phyloP scores from a whole-genome alignment of 2,797 vertebrate species.

The Hippocampus kuda region DNA sequence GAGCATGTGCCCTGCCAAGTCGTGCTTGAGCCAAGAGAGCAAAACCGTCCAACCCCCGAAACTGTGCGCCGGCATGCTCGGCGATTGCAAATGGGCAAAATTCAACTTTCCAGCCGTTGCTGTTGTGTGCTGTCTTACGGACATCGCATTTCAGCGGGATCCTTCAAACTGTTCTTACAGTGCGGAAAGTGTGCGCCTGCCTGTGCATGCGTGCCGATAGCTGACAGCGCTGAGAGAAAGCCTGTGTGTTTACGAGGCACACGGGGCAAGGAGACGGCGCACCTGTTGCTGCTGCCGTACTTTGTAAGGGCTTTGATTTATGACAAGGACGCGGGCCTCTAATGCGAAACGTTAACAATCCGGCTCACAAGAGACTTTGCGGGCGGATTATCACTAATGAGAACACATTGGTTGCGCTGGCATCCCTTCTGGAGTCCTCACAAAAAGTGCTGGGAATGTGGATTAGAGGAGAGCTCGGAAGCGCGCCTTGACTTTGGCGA shows the following conservation, averaged over 20 bases:
- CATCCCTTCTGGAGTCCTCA: conserved; percentile 59
- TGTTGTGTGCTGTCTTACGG: conserved; percentile 43
- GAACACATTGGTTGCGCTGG: conserved; percentile 65
- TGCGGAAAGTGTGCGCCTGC: conserved; percentile 14
- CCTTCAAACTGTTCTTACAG: conserved; percentile 48
- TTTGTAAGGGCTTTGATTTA: conserved; percentile 66
- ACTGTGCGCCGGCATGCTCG: too few species aligned
- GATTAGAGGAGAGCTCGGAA: conserved; percentile 45
- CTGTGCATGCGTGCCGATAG: background rate
- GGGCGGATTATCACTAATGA: conserved; percentile 68
- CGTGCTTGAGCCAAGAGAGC: background rate
- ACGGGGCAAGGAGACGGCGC: conserved; percentile 46
- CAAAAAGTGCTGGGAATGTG: conserved; percentile 52
- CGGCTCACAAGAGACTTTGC: conserved; percentile 62
- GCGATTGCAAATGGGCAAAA: background rate
- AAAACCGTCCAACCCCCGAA: background rate
- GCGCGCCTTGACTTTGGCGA: conserved; percentile 41
- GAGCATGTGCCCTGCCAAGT: too few species aligned
- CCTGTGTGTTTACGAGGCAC: conserved; percentile 58
- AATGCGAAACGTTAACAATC: conserved; percentile 69
- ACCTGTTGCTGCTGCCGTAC: conserved; percentile 52
- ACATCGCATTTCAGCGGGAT: conserved; percentile 27
- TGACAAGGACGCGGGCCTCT: conserved; percentile 60
- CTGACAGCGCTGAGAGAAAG: conserved; percentile 39
- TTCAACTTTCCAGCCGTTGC: conserved; percentile 54